Evolutionary conservation across 2,113 vertebrate genomes (phyloP), one percentile per base, ranked within the genome.

Genomic region (Cryptoleucopteryx plumbea): DNA sequence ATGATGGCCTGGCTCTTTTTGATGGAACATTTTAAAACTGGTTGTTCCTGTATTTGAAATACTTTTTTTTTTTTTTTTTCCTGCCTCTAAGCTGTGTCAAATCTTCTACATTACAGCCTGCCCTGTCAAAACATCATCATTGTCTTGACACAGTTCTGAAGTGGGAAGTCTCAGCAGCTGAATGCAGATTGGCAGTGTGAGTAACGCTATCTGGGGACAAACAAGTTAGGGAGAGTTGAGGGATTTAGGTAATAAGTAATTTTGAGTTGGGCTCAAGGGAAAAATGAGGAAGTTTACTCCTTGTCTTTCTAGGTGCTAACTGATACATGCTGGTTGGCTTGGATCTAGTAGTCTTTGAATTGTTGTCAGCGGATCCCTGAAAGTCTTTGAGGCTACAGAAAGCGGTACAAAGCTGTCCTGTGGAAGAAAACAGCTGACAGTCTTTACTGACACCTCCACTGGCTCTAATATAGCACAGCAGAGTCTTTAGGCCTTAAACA

Each of bases 111-210:
- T 75, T 95, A 71, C 82, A 94, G 72, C 86, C 77, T 95, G 77
- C 17, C 21, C 66, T 96, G 95, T 97, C 83, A 95, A 91, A 97
- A 94, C 73, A 95, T 75, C 77, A 79, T 72, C 95, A 87, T 56
- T 89, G 89, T 94, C 95, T 94, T 93, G 93, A 95, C 93, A 96
- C 62, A 95, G 65, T 95, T 97, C 93, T 93, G 65, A 94, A 87
- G 42, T 91, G 83, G 53, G 53, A 97, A 95, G 67, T 81, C 53
- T 91, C 81, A 87, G 74, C 70, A 86, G n/a, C 58, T 91, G 83
- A 89, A 93, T 84, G 88, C 84, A 82, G 94, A 80, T 79, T 66
- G 73, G 65, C 59, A 87, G 29, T 32, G 47, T 3, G 15, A 89
- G 78, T 79, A 85, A 71, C 4, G 23, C 74, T 89, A 36, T 73